These are phyloP conservation scores for Celastrina argiolus DNA, from an alignment of 2,888 invertebrate species.

Conservation along the genomic window DNA sequence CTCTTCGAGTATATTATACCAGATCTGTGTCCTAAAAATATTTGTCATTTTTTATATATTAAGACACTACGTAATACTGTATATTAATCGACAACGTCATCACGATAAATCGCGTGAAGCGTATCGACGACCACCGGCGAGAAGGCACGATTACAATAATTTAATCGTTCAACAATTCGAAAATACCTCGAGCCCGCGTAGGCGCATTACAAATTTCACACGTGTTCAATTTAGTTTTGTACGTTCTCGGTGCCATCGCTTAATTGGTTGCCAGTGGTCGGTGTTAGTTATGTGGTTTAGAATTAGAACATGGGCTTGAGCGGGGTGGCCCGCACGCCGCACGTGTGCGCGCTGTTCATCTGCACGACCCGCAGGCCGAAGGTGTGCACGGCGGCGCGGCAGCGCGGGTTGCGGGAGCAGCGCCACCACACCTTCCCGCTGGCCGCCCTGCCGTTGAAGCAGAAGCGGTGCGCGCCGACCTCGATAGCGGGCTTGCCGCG, in stretches of 20 bases:
- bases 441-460: constrained; percentile 71
- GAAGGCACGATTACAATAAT: constrained; percentile 70
- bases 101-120: constrained; percentile 45
- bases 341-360: constrained; percentile 73
- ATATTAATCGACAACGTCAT: constrained; percentile 43
- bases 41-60: constrained; percentile 26
- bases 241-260: constrained; percentile 59
- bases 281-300: neutral
- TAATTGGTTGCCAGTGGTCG: constrained; percentile 6
- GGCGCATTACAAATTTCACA: neutral
- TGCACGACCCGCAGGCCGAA: constrained; percentile 70
- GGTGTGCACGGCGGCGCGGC: constrained; percentile 70
- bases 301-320: constrained; percentile 67
- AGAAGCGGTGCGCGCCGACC: constrained; percentile 71
- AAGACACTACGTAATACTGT: constrained; percentile 49
- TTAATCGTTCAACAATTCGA: constrained; percentile 47
- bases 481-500: constrained; percentile 72
- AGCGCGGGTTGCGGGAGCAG: constrained; percentile 69
- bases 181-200: constrained; percentile 43
- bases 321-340: constrained; percentile 70
- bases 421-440: constrained; percentile 75
- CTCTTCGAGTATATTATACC: constrained; percentile 4
- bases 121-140: constrained; percentile 58
- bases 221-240: constrained; percentile 40
- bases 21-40: constrained; percentile 17